Evolutionary conservation across 2,797 vertebrate species (phyloP).

Genomic region (Falco biarmicus): DNA sequence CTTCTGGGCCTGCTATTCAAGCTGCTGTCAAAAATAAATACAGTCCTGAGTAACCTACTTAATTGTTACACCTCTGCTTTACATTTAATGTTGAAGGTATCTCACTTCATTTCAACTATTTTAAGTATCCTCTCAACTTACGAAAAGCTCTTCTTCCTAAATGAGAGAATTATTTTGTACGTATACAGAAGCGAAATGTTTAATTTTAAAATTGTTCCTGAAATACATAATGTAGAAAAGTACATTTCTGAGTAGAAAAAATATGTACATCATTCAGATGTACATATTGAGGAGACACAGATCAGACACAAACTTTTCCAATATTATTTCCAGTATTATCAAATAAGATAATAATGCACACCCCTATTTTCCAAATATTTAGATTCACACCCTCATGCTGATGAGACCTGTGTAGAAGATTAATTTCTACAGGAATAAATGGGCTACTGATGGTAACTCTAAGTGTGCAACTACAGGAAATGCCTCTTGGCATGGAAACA

Average conservation of each 20-base stretch:
- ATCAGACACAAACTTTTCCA: neutral
- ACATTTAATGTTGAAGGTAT: neutral
- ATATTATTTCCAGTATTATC: neutral
- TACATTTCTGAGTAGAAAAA: neutral
- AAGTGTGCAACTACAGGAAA: neutral
- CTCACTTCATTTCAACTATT: neutral
- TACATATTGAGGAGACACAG: neutral
- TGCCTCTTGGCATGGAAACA: rapidly evolving
- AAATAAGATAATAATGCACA: neutral
- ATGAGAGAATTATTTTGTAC: neutral
- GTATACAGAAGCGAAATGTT: neutral
- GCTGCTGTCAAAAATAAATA: neutral
- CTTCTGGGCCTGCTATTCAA: neutral
- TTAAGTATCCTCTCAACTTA: neutral
- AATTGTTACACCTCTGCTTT: neutral
- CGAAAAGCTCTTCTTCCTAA: neutral
- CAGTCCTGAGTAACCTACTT: neutral
- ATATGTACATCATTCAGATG: neutral
- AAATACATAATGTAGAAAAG: neutral
- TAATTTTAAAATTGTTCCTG: neutral
- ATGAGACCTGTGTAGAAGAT: neutral
- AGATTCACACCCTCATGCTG: neutral
- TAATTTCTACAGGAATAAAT: neutral
- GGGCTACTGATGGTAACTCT: neutral
- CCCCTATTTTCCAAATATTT: neutral